phyloP scores from a whole-genome alignment of 2,113 vertebrate species.

The Merops nubicus region DNA sequence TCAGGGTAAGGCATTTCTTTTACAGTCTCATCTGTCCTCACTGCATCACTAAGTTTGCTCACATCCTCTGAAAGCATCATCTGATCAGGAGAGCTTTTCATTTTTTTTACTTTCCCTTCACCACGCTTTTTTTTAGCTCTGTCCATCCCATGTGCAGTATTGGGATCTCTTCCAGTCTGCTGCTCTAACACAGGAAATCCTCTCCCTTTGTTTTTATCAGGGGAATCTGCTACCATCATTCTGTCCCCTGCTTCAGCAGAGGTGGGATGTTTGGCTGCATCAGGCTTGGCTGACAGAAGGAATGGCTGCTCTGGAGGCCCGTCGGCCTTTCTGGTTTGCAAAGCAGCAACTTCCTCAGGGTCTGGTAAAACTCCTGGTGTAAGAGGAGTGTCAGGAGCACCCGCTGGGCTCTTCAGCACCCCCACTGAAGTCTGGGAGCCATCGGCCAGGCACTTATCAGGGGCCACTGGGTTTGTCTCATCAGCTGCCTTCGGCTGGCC shows the following conservation, averaged over 20 bases:
- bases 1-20: background rate
- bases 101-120: constrained; percentile 55
- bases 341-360: background rate
- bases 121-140: constrained; percentile 39
- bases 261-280: background rate
- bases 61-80: background rate
- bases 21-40: background rate
- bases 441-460: background rate
- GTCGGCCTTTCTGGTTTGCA: background rate
- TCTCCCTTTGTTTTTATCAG: background rate
- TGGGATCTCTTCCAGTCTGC: background rate
- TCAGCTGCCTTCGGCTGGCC: background rate
- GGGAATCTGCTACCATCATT: background rate
- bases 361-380: background rate
- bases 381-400: background rate
- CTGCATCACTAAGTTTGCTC: background rate
- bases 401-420: fast-evolving
- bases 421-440: background rate
- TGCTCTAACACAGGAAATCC: background rate
- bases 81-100: background rate
- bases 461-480: background rate
- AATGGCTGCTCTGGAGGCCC: background rate
- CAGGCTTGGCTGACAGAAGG: background rate
- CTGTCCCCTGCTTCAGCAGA: background rate
- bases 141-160: background rate